A percentile compares a stretch with the other conserved stretches of the same genome.
These are phyloP conservation scores for Cinclus mexicanus DNA, from an alignment of 2,113 vertebrate species.

Conservation along the genomic window DNA sequence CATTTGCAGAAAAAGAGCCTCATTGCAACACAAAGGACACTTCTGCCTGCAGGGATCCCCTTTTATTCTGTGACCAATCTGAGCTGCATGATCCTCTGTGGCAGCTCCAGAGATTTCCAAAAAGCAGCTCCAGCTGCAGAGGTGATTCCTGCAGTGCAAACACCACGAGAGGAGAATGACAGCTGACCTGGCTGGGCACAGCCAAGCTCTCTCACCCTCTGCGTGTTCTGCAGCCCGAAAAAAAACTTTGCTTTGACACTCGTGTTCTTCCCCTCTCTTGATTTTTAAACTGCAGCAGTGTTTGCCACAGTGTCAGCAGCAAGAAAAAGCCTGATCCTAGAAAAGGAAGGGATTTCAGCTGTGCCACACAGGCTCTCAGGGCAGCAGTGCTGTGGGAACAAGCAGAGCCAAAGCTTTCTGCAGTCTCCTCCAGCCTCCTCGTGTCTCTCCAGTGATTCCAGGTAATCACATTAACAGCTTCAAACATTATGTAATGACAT, in stretches of 20 bases:
- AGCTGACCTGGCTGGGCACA: background rate
- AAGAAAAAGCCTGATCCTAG: background rate
- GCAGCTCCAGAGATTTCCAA: background rate
- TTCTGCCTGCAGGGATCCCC: background rate
- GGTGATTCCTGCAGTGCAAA: background rate
- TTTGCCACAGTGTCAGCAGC: background rate
- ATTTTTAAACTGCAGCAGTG: background rate
- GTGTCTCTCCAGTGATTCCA: background rate
- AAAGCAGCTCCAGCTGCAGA: background rate
- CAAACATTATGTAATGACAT: slow-evolving; percentile 51
- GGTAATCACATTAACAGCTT: slow-evolving; percentile 64
- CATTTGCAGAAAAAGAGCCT: background rate
- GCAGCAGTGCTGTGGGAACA: background rate
- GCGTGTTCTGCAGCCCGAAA: background rate
- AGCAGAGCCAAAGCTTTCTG: background rate
- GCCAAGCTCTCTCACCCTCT: background rate
- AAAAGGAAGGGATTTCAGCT: background rate
- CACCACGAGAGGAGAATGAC: background rate
- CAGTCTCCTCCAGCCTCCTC: slow-evolving; percentile 11
- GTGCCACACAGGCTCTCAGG: background rate
- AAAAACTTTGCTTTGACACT: background rate
- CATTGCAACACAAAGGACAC: background rate
- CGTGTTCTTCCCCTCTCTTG: background rate
- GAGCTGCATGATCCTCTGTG: background rate
- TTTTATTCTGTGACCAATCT: background rate